These are phyloP conservation scores for Latheticus oryzae DNA, from an alignment of 2,888 invertebrate species.

Conservation along the genomic window DNA sequence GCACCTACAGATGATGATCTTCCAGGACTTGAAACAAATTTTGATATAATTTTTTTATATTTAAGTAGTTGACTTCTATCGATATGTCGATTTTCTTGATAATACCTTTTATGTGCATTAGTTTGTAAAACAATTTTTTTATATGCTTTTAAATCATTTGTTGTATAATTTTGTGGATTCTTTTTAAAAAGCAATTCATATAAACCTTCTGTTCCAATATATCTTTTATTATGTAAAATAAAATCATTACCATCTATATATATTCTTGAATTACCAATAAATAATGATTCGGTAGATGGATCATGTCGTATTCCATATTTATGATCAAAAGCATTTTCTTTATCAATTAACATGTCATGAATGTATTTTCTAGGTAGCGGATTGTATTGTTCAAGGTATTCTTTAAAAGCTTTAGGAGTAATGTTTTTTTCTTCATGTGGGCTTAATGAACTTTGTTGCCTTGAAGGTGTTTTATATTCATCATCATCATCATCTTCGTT, in stretches of 20 bases:
- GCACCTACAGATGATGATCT: slow-evolving; percentile 9
- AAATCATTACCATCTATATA: slow-evolving; percentile 15
- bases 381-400: slow-evolving; percentile 36
- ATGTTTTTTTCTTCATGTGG: no score
- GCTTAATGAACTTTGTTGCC: neutral
- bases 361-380: slow-evolving; percentile 38
- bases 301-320: slow-evolving; percentile 40
- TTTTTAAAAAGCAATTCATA: slow-evolving; percentile 43
- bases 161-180: slow-evolving; percentile 20
- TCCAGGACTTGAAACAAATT: neutral
- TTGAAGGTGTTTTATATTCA: slow-evolving; percentile 1
- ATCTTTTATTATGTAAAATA: slow-evolving; percentile 33
- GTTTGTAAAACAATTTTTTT: slow-evolving; percentile 28
- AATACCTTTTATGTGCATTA: slow-evolving; percentile 34
- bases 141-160: slow-evolving; percentile 13
- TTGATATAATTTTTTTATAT: slow-evolving; percentile 34
- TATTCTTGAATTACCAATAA: slow-evolving; percentile 30
- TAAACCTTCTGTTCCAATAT: slow-evolving; percentile 26
- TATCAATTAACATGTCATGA: slow-evolving; percentile 22
- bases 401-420: neutral
- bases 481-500: no score
- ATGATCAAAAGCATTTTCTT: slow-evolving; percentile 37
- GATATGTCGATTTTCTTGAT: slow-evolving; percentile 22
- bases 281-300: slow-evolving; percentile 17
- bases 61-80: slow-evolving; percentile 34